Conservation (phyloP, 2,888 invertebrate species). For the Neoitamus cyanurus region DNA sequence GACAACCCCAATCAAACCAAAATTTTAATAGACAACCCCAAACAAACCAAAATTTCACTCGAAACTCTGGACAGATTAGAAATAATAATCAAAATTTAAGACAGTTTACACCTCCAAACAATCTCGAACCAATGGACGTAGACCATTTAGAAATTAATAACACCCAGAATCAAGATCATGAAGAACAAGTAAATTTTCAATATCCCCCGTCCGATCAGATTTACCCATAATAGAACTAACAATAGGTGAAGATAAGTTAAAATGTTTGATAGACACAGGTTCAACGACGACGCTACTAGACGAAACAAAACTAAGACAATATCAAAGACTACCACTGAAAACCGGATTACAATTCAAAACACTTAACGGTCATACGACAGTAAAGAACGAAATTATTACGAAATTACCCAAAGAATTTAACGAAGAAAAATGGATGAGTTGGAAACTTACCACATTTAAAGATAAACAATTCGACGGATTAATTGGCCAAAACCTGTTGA, state of each 20-base stretch:
- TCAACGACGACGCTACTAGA: constrained; percentile 49
- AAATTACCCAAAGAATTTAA: constrained; percentile 50
- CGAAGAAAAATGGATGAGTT: constrained; percentile 49
- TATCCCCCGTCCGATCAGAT: constrained; percentile 38
- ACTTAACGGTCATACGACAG: constrained; percentile 31
- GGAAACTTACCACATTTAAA: too few relatives aligned
- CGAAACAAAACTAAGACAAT: constrained; percentile 42
- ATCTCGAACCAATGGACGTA: constrained; percentile 48
- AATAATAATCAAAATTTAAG: background rate
- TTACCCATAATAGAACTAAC: constrained; percentile 51
- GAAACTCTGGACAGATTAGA: constrained; percentile 26
- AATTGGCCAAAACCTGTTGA: constrained; percentile 49
- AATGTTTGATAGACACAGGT: constrained; percentile 49
- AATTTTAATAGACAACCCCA: background rate
- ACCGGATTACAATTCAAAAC: constrained; percentile 47
- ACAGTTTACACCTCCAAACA: background rate
- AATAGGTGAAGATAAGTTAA: constrained; percentile 44
- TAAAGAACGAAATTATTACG: constrained; percentile 49
- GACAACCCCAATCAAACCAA: background rate
- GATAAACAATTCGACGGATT: constrained; percentile 50
- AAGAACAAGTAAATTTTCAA: constrained; percentile 52
- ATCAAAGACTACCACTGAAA: constrained; percentile 47
- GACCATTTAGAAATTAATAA: constrained; percentile 39
- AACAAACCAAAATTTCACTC: background rate
- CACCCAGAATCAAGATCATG: background rate